Evolutionary conservation across 2,888 invertebrate species (phyloP), one percentile per base, ranked within the genome.

Genomic region (Leptinotarsa tumamoca): DNA sequence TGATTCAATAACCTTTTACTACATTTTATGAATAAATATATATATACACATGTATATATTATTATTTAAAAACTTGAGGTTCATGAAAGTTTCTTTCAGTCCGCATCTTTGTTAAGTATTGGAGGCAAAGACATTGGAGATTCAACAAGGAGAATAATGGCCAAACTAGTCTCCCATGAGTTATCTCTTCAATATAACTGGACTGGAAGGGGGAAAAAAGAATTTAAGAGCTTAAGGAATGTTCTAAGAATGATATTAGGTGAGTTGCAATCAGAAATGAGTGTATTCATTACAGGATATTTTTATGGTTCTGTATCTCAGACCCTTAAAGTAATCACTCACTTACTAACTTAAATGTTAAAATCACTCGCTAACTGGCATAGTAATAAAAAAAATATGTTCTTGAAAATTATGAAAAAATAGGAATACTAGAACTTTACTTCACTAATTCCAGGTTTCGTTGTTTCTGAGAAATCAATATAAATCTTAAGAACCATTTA

Each of bases 201-300:
- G 68, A 68, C 68, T 23, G 68, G 68, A 52, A 68, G 27, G 68
- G 68, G 68, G 52, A n/a, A n/a, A 68, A 68, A 68, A 68, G 68
- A 68, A 68, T 54, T 68, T n/a, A 52, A 52, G 54, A 52, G 52
- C 33, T 52, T 54, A 23, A 52, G 23, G 52, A 52, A 68, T 68
- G 68, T 52, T 52, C 61, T 61, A 54, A 52, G 52, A 52, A 23
- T 68, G 68, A 68, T 68, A 68, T 68, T 52, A 68, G 68, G 68
- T 68, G 68, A 68, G 52, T 68, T 51, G 51, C 52, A 52, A 51
- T 68, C 68, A 68, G 43, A 23, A 68, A 67, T 67, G 49, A 56
- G 56, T 67, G 52, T 68, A 68, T 68, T 68, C 68, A 23, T 54
- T 54, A 52, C 68, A 68, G n/a, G 23, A 52, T 68, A 68, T 27